phyloP scores from a whole-genome alignment of 2,797 vertebrate genomes.

The Halcyon leucocephala region DNA sequence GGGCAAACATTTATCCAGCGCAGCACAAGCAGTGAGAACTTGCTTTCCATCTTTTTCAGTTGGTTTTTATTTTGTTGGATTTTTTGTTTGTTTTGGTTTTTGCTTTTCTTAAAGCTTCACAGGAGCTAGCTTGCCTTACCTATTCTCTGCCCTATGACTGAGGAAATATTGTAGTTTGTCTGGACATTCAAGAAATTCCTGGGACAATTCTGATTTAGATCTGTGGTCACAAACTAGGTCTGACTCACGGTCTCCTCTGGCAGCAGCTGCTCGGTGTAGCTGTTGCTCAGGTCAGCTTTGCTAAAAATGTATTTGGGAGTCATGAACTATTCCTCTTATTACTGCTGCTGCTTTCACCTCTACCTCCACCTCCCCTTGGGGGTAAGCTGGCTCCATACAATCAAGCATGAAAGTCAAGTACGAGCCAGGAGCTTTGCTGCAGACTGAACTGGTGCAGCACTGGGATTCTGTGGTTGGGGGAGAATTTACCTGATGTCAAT shows the following conservation, averaged over 20 bases:
- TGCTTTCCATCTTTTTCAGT: background rate
- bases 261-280: conserved; percentile 15
- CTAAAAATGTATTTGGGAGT: conserved; percentile 46
- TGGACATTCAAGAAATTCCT: background rate
- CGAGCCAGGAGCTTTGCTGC: conserved; percentile 7
- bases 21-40: background rate
- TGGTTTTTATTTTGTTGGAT: too few relatives aligned
- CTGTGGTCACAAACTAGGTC: background rate
- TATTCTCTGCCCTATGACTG: background rate
- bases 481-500: conserved; percentile 47
- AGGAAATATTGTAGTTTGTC: background rate
- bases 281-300: background rate
- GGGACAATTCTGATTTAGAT: background rate
- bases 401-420: background rate
- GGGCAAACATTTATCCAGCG: background rate
- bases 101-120: background rate
- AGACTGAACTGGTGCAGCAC: conserved; percentile 10
- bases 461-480: conserved; percentile 32
- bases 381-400: conserved; percentile 9
- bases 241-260: background rate
- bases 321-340: background rate
- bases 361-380: conserved; percentile 35
- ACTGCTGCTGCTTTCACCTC: conserved; percentile 23
- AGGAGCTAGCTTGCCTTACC: background rate
- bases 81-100: too few relatives aligned